phyloP scores from a whole-genome alignment of 2,113 vertebrate species.

The Oxyura jamaicensis region DNA sequence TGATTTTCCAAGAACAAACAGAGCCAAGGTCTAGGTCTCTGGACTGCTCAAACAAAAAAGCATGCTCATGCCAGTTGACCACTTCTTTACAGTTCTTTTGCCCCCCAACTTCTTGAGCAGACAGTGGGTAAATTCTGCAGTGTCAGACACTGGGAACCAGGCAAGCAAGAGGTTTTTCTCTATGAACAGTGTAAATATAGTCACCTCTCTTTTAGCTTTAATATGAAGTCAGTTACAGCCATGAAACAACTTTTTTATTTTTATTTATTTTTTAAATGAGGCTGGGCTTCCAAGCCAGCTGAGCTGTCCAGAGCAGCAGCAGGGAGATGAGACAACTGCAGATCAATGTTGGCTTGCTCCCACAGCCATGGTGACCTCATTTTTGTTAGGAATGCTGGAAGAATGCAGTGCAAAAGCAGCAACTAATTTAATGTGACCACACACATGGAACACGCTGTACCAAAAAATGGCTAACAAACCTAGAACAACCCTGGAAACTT shows the following conservation, averaged over 20 bases:
- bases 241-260: background rate
- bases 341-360: constrained; percentile 20
- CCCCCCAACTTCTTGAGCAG: background rate
- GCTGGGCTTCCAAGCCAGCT: background rate
- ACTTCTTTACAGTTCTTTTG: background rate
- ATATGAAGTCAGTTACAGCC: background rate
- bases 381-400: background rate
- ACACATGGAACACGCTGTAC: background rate
- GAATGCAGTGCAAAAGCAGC: background rate
- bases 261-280: background rate
- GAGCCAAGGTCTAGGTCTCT: background rate
- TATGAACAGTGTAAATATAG: accelerated
- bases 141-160: background rate
- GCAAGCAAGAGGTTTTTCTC: background rate
- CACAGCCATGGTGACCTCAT: background rate
- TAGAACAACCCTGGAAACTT: background rate
- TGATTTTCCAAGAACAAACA: background rate
- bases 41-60: background rate
- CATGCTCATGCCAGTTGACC: background rate
- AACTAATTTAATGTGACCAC: background rate
- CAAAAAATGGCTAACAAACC: background rate
- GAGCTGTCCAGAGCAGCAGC: background rate
- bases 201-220: background rate
- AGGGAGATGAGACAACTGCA: constrained; percentile 6
- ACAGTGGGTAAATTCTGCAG: background rate